Percentiles rank a stretch among this genome's conserved stretches.
Conservation (phyloP, 2,888 invertebrate species). For the Branchellion lobata region DNA sequence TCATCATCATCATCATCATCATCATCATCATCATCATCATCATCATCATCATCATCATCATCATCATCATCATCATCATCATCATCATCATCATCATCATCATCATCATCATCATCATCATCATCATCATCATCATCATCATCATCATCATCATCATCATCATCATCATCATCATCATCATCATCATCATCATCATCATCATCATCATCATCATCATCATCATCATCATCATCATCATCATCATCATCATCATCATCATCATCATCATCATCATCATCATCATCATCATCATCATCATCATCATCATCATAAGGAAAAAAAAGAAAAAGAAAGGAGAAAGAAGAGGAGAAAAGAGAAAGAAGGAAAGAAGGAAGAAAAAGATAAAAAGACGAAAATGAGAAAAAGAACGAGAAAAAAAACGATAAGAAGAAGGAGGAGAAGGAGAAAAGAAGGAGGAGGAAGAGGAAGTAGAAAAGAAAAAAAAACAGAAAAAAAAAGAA, state of each 20-base stretch:
- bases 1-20: too few species aligned
- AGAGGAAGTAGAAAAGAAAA: too few species aligned
- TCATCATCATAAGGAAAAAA: too few species aligned
- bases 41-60: slow-evolving; percentile 38
- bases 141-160: slow-evolving; percentile 38
- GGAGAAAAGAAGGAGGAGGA: too few species aligned
- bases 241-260: slow-evolving; percentile 31
- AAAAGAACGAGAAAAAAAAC: too few species aligned
- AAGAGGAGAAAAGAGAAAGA: too few species aligned
- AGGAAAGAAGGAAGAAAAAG: too few species aligned
- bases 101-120: not conserved
- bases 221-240: slow-evolving; percentile 38
- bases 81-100: slow-evolving; percentile 20
- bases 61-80: slow-evolving; percentile 24
- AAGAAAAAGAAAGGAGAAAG: too few species aligned
- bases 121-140: slow-evolving; percentile 33
- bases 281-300: not conserved
- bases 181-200: slow-evolving; percentile 22
- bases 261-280: slow-evolving; percentile 25
- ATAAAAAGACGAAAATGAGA: too few species aligned
- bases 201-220: slow-evolving; percentile 23
- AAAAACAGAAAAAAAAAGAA: too few species aligned
- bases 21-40: slow-evolving; percentile 38
- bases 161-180: slow-evolving; percentile 26
- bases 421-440: too few species aligned